Base-by-base conservation (phyloP, 2,888 invertebrate species). In the Drosophila setosimentum region DNA sequence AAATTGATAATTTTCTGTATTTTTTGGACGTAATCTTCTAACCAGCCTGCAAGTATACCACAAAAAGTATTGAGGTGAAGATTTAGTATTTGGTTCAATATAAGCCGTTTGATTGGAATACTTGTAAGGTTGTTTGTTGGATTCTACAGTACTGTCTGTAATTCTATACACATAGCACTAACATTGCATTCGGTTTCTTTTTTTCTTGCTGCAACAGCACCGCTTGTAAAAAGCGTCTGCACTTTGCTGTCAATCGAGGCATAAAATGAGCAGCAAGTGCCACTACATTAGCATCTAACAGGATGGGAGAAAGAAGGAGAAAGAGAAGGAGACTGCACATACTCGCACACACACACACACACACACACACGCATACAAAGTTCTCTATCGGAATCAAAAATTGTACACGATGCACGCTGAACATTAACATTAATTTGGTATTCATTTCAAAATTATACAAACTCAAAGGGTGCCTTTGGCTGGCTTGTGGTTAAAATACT, bases 211-310 rank as follows among this genome's bases (percentile, higher is more conserved):
- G 5, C 24, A 64, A 13, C 32, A 49, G 27, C 45, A 32, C 67
- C 68, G 60, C 48, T 61, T 57, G 76, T 65, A 80, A 82, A 79
- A 82, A 80, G 72, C 84, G 78, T 87, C 87, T 82, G 80, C 87
- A 87, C 91, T 90, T 74, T 75, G 72, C 76, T 71, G 77, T 48
- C 78, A 84, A 81, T 83, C 91, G 90, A 89, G 81, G 90, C 91
- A 86, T 90, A 79, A 91, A 90, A 91, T 89, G 91, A 90, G 91
- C 91, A 91, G 85, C 77, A 85, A 90, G 90, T 90, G 90, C 80
- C 84, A 87, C 91, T 90, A 80, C 83, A 83, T 69, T 37, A 64
- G 62, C 73, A 73, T 61, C 67, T 65, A 70, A 13, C 29, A 7
- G 27, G 7, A 29, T 13, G 67, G 11, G 35, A 45, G 42, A 18